These are phyloP conservation scores for Dromococcyx pavoninus DNA, from an alignment of 2,797 vertebrate genomes.

Conservation along the genomic window DNA sequence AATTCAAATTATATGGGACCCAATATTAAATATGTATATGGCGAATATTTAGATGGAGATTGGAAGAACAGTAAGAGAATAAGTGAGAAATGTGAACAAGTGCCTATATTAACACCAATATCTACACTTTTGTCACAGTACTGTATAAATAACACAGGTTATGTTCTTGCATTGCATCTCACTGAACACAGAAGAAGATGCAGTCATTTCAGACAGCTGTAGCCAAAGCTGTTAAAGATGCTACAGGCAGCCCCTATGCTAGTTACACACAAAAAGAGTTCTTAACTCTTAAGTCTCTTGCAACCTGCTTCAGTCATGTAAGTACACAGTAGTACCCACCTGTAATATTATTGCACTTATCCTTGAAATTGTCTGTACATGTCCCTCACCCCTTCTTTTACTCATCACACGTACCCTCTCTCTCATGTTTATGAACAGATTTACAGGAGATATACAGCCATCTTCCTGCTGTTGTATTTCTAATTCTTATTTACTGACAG, in stretches of 20 bases:
- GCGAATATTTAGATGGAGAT: not conserved
- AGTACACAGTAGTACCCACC: not conserved
- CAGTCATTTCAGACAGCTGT: not conserved
- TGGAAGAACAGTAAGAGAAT: not conserved
- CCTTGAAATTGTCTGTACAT: not conserved
- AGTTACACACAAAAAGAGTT: not conserved
- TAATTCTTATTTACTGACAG: not conserved
- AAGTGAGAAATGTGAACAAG: not conserved
- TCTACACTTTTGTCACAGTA: not conserved
- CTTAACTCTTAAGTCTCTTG: not conserved
- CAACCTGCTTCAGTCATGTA: not conserved
- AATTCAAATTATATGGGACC: not conserved
- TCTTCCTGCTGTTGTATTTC: not conserved
- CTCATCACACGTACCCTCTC: not conserved
- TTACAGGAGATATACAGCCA: not conserved
- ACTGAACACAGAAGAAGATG: not conserved
- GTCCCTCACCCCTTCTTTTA: not conserved
- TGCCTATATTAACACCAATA: not conserved
- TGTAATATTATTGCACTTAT: not conserved
- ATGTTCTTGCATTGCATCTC: not conserved
- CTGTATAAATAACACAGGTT: not conserved
- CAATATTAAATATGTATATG: not conserved
- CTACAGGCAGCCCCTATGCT: not conserved
- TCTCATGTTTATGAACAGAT: not conserved
- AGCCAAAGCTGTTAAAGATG: not conserved